phyloP scores from a whole-genome alignment of 2,113 vertebrate species.

The Mungos mungo region DNA sequence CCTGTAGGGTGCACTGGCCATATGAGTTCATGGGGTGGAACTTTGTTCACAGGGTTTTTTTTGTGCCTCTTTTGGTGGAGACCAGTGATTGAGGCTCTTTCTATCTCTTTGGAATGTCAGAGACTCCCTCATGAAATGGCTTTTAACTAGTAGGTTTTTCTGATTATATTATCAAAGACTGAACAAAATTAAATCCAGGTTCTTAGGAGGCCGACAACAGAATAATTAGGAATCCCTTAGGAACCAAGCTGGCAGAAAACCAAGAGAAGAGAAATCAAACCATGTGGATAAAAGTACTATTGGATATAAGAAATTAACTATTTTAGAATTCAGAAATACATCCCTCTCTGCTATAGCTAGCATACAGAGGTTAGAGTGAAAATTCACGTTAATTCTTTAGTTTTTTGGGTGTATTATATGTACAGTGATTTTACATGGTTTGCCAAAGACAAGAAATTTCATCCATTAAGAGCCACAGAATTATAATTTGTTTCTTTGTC shows the following conservation, averaged over 20 bases:
- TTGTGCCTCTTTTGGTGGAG: slow-evolving; percentile 25
- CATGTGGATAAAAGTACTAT: slow-evolving; percentile 74
- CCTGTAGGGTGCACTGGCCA: slow-evolving; percentile 44
- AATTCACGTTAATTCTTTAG: background rate
- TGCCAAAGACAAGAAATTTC: slow-evolving; percentile 6
- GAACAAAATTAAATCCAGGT: slow-evolving; percentile 85
- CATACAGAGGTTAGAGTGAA: background rate
- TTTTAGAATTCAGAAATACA: slow-evolving; percentile 59
- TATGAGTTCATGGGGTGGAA: slow-evolving; percentile 57
- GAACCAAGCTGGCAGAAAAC: slow-evolving; percentile 78
- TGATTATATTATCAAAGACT: slow-evolving; percentile 82
- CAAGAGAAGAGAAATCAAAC: slow-evolving; percentile 81
- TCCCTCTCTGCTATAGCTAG: background rate
- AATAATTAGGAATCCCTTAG: slow-evolving; percentile 81
- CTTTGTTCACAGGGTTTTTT: slow-evolving; percentile 28
- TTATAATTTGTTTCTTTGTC: background rate
- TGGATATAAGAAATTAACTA: slow-evolving; percentile 53
- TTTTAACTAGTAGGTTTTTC: slow-evolving; percentile 83
- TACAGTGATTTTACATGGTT: background rate
- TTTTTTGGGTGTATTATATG: background rate
- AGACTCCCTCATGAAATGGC: slow-evolving; percentile 74
- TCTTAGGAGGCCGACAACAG: slow-evolving; percentile 76
- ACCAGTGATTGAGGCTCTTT: slow-evolving; percentile 37
- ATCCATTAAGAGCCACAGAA: slow-evolving; percentile 3
- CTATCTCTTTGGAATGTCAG: slow-evolving; percentile 77